These are phyloP conservation scores for Lepas anatifera DNA, from an alignment of 2,888 invertebrate genomes.

Conservation along the genomic window DNA sequence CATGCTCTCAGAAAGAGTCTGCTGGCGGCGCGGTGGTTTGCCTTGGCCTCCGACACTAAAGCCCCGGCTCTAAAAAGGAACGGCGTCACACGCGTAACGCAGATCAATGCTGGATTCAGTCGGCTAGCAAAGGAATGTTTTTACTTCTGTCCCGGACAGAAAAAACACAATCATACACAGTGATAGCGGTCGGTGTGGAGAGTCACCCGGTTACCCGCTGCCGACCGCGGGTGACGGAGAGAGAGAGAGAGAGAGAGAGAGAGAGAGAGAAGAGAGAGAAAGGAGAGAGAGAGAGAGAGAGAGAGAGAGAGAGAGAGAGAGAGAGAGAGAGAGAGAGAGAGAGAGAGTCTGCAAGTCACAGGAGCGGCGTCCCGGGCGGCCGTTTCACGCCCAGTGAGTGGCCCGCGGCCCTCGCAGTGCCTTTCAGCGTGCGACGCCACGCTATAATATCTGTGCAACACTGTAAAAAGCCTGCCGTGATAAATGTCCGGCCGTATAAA, in stretches of 20 bases:
- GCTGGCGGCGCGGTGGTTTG: too few relatives aligned
- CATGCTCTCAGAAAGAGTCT: too few relatives aligned
- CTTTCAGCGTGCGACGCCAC: neutral
- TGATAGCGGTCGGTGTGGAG: neutral
- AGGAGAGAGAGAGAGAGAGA: too few relatives aligned
- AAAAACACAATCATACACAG: neutral
- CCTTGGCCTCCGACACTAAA: too few relatives aligned
- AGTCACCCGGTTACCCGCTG: too few relatives aligned
- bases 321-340: neutral
- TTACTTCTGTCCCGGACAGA: neutral
- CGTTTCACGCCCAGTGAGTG: neutral
- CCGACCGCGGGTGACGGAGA: neutral
- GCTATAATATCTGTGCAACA: constrained; percentile 9
- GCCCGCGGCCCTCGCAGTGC: neutral
- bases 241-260: too few relatives aligned
- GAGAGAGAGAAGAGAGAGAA: too few relatives aligned
- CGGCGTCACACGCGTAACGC: constrained; percentile 1
- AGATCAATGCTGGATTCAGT: neutral
- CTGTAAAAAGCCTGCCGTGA: neutral
- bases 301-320: neutral
- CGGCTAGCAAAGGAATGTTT: neutral
- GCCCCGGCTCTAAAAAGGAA: too few relatives aligned
- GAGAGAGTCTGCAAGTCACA: neutral
- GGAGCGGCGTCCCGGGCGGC: neutral
- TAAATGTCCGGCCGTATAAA: constrained; percentile 6